Evolutionary conservation across 1,140 invertebrate genomes (phyloP), one percentile per base, ranked within the genome.

Genomic region (Drosophila miranda): DNA sequence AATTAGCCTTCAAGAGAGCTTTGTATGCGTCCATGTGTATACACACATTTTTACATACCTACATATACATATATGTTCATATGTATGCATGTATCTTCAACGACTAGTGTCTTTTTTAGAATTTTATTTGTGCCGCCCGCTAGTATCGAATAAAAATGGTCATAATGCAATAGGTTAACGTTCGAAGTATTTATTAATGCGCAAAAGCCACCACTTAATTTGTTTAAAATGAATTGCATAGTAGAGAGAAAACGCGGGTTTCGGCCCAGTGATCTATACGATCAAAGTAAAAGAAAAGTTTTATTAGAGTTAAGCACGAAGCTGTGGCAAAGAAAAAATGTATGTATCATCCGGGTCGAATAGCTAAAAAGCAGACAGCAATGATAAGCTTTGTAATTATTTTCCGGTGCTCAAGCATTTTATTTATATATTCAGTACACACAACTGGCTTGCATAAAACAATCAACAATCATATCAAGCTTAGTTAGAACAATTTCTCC

Each of bases 221-320:
- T 38, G 9, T 19, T 44, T 14, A 13, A 44, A 49, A 50, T 88
- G 30, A 71, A 80, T 64, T 82, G 75, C 49, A 57, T 61, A 26
- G 91, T 61, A 26, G 91, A 92, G 62, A 90, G 89, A 9, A 92
- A 93, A 53, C 92, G 96, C 13, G 96, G 96, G 21, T 96, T 96
- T 91, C 96, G 96, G 81, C 96, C 96, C 2, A 97, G 96, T 0
- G 96, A 97, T 90, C 93, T 95, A 83, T 94, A 94, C 90, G 95
- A 97, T 91, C 95, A 95, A 1, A 91, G 92, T 48, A 97, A 97
- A 91, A 94, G 94, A 84, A 94, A 95, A 76, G 96, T 97, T 91
- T 93, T 97, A 52, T 95, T 95, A 58, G 93, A 94, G 81, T 93
- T 97, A 71, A 96, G 96, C 71, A 78, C 38, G 53, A 81, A 82